Percentiles rank a stretch among this genome's conserved stretches.
Evolutionary conservation across 2,113 vertebrate genomes (phyloP).

Genomic region (Calidris pygmaea): DNA sequence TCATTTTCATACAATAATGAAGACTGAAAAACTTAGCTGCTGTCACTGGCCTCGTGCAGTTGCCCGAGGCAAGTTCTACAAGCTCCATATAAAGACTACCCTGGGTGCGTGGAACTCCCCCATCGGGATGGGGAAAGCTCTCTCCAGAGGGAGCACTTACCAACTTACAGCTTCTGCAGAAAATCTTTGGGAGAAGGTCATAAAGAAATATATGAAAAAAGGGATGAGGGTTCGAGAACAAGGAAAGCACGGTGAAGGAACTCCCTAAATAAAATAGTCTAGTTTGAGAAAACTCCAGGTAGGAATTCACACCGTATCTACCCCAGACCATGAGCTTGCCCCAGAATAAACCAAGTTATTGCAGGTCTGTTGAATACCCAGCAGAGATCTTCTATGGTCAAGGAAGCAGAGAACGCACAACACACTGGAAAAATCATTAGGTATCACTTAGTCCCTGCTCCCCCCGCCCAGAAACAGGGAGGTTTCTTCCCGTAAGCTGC

Average conservation of each 20-base stretch:
- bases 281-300: background rate
- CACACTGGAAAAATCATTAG: background rate
- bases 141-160: background rate
- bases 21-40: background rate
- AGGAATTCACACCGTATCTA: fast-evolving
- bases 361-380: background rate
- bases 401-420: background rate
- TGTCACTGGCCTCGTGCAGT: background rate
- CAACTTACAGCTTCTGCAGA: background rate
- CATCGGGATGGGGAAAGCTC: fast-evolving
- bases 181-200: background rate
- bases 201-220: fast-evolving
- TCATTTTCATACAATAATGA: background rate
- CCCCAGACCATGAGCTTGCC: fast-evolving
- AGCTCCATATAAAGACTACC: background rate
- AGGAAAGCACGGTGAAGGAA: background rate
- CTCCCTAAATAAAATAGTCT: background rate
- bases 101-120: background rate
- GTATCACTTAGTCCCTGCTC: background rate
- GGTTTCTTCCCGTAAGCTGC: background rate
- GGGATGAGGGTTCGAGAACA: fast-evolving
- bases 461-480: background rate
- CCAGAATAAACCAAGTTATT: background rate
- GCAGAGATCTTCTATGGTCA: fast-evolving
- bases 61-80: background rate